Evolutionary conservation across 2,797 vertebrate species (phyloP).

Genomic region (Pseudomugil tenellus): DNA sequence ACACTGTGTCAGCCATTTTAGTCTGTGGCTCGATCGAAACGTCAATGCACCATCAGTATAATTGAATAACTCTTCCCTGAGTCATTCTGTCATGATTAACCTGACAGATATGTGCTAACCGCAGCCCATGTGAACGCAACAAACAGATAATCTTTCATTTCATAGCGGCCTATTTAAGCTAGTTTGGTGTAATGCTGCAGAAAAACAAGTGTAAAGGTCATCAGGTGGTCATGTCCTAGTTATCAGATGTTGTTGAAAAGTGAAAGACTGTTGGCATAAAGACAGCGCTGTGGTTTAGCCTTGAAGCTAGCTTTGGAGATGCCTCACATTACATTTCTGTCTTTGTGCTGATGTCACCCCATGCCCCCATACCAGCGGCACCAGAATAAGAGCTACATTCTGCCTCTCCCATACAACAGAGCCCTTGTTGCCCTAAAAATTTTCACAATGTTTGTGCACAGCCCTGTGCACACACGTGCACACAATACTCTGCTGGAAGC

Average conservation of each 20-base stretch:
- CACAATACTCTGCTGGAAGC: constrained; percentile 49
- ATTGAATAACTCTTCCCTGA: constrained; percentile 76
- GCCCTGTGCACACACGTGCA: constrained; percentile 37
- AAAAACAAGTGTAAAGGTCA: constrained; percentile 71
- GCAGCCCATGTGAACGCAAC: constrained; percentile 32
- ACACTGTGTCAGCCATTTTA: constrained; percentile 73
- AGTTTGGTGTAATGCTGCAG: constrained; percentile 27
- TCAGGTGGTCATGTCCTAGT: constrained; percentile 66
- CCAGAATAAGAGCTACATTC: constrained; percentile 78
- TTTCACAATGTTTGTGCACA: constrained; percentile 75
- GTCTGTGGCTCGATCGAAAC: constrained; percentile 63
- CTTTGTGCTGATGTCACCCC: constrained; percentile 80
- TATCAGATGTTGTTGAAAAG: constrained; percentile 71
- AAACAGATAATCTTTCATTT: constrained; percentile 38
- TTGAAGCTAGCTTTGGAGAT: constrained; percentile 71
- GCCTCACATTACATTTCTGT: constrained; percentile 79
- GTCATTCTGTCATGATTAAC: constrained; percentile 73
- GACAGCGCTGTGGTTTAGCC: constrained; percentile 66
- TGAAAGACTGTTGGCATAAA: constrained; percentile 65
- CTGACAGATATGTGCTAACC: constrained; percentile 64
- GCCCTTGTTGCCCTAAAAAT: constrained; percentile 77
- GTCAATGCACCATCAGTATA: constrained; percentile 69
- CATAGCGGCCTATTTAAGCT: constrained; percentile 26
- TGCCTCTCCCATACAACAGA: constrained; percentile 74
- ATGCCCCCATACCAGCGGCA: constrained; percentile 69